Base-by-base conservation (phyloP, 2,888 invertebrate genomes). In the Therioaphis trifolii region DNA sequence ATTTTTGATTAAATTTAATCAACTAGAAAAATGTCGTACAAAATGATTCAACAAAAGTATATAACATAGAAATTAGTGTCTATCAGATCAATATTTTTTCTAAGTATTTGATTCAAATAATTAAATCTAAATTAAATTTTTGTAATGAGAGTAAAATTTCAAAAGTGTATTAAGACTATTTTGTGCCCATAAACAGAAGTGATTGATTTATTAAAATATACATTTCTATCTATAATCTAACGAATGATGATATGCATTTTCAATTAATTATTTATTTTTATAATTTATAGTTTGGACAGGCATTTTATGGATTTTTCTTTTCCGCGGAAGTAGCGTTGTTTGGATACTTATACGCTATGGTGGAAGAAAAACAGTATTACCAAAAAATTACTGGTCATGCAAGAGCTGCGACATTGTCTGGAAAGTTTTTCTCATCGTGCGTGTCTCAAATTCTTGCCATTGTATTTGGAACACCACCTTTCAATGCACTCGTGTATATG, bases 261-360 rank as follows among this genome's bases (percentile, higher is more conserved):
- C 11, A 21, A 21, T 58, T 5, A 58, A 7, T 21, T 7, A 58
- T n/a, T n/a, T n/a, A n/a, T 58, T 58, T 58, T 58, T 12, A 12
- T 24, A 24, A 21, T 75, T 86, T 85, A 21, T 85, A 89, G 89
- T 86, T 91, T 85, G 90, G 91, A 4, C 93, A 97, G 90, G 91
- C 94, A 79, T 91, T 93, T 86, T 96, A 93, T 88, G 97, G 97
- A 5, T 90, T 94, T 9, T 96, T 95, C 87, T 92, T 94, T 89
- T 95, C 97, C 0, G 93, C 95, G 1, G 97, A 97, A 89, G 94
- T 98, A 2, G 97, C 97, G 0, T 97, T 97, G 88, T 95, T 93
- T 87, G 96, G 97, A 0, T 98, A 98, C 87, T 95, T 97, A 86
- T 98, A 97, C 89, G 95, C 97, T 24, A 95, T 96, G 91, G 96